Conservation (phyloP, 1,140 invertebrate species). For the Reticulitermes speratus region DNA sequence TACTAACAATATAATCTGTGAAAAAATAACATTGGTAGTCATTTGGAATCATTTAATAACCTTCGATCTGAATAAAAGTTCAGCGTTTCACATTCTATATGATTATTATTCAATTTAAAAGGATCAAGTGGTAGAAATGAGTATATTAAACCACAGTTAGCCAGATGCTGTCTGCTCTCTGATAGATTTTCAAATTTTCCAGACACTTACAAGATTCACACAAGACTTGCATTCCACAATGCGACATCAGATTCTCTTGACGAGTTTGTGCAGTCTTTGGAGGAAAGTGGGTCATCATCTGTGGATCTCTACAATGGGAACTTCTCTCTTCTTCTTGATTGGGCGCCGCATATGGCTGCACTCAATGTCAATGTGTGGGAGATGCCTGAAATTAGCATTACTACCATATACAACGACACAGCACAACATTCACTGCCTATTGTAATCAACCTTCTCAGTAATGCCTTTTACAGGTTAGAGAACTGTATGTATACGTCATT, state of each 20-base stretch:
- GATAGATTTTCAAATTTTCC: not conserved
- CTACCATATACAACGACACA: slow-evolving; percentile 76
- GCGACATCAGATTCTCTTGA: slow-evolving; percentile 36
- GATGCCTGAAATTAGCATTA: slow-evolving; percentile 53
- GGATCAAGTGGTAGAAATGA: too few relatives aligned
- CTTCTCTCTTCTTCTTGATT: slow-evolving; percentile 59
- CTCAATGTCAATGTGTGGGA: slow-evolving; percentile 60
- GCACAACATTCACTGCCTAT: slow-evolving; percentile 76
- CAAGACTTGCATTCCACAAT: slow-evolving; percentile 17
- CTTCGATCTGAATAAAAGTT: too few relatives aligned
- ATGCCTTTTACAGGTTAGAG: slow-evolving; percentile 64
- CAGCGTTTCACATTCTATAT: too few relatives aligned
- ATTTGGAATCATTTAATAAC: too few relatives aligned
- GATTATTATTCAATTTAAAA: too few relatives aligned
- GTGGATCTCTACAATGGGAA: slow-evolving; percentile 60
- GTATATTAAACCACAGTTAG: too few relatives aligned
- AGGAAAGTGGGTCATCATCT: slow-evolving; percentile 29
- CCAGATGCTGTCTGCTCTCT: too few relatives aligned
- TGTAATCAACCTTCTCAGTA: slow-evolving; percentile 70
- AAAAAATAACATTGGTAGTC: too few relatives aligned
- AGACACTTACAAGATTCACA: slow-evolving; percentile 4
- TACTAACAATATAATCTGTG: too few relatives aligned
- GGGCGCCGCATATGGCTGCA: slow-evolving; percentile 63
- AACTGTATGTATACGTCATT: not conserved
- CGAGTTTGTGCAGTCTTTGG: slow-evolving; percentile 46